phyloP scores from a whole-genome alignment of 2,888 invertebrate species.

The Orthosia incerta region DNA sequence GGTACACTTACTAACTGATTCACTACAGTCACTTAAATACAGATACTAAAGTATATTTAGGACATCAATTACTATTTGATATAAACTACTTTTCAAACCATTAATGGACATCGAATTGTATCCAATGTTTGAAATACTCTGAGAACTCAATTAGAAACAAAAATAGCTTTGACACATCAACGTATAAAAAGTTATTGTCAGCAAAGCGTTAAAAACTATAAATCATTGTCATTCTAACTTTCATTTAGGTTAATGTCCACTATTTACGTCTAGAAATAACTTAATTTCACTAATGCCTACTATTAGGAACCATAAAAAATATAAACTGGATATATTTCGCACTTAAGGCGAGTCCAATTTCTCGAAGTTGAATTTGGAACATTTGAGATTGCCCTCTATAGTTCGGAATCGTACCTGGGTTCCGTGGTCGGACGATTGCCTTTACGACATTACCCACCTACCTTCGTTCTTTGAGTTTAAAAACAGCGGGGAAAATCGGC shows the following conservation, averaged over 20 bases:
- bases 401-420: constrained; percentile 27
- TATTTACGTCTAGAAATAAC: constrained; percentile 47
- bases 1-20: too few species aligned
- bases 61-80: background rate
- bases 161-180: constrained; percentile 15
- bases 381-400: constrained; percentile 25
- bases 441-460: constrained; percentile 49
- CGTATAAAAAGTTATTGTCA: constrained; percentile 15
- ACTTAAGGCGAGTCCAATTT: constrained; percentile 25
- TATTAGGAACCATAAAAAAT: constrained; percentile 26
- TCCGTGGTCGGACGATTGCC: constrained; percentile 29
- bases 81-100: background rate
- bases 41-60: too few species aligned
- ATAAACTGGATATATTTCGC: constrained; percentile 16
- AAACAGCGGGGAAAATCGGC: constrained; percentile 23
- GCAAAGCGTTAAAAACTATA: constrained; percentile 33
- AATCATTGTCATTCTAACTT: constrained; percentile 47
- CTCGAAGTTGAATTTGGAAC: constrained; percentile 39
- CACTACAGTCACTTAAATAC: too few species aligned
- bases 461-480: constrained; percentile 27
- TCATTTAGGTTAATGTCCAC: constrained; percentile 47
- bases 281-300: constrained; percentile 20
- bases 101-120: background rate
- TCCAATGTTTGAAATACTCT: background rate
- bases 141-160: background rate